Evolutionary conservation across 2,113 vertebrate species (phyloP), one percentile per base, ranked within the genome.

Genomic region (Arvicanthis niloticus): DNA sequence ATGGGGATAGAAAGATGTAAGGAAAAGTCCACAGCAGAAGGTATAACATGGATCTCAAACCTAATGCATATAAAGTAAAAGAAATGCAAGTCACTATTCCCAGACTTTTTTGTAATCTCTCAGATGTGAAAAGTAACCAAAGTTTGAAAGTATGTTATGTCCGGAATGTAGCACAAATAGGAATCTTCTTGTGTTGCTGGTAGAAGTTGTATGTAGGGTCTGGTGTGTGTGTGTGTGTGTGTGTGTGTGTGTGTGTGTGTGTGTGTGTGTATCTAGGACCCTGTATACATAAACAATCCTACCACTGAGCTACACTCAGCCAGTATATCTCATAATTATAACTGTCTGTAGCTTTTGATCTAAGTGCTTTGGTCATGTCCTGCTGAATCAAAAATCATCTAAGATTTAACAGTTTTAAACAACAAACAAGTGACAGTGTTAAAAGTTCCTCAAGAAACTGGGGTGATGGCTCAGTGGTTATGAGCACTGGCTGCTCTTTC

Each of bases 1-100:
- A 96, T 78, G 45, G 34, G 82, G 62, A 93, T 3, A 93, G 7
- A 78, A 78, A 96, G 51, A 72, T 40, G 77, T 87, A 94, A 93
- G 53, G 84, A 95, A 96, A 86, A 73, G 16, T 19, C 42, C 75
- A 93, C 5, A 76, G 26, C 88, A 88, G 78, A 80, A 4, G 17
- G 62, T 72, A 95, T 65, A 96, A 93, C 82, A 86, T 31, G 21
- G 37, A 16, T 78, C 62, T 67, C 62, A 86, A 68, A 87, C 10
- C 75, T 91, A 40, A 77, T 16, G 77, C 37, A 78, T 24, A 65
- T 5, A 53, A 29, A 89, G 4, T 84, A 95, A 88, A 26, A 88
- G 31, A 97, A 96, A 56, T 60, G 5, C 53, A 94, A 96, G 40
- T 91, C 12, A 68, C 17, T 84, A 95, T 67, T 81, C 78, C 37